Percentiles rank a stretch among this genome's conserved stretches.
Conservation (phyloP, 2,113 vertebrate species). For the Steatornis caripensis region DNA sequence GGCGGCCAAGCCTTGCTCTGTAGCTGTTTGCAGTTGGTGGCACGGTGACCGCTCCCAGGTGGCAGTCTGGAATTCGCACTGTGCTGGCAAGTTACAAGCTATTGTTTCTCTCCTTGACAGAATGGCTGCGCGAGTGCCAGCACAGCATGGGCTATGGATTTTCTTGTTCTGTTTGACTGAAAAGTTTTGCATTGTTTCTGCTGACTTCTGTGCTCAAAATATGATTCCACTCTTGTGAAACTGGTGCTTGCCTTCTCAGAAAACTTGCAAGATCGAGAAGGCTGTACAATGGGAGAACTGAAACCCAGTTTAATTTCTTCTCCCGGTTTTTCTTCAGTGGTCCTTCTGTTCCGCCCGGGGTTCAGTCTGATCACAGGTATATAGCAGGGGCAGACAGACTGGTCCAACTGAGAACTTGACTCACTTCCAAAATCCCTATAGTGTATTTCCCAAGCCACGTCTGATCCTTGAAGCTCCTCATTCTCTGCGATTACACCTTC, state of each 20-base stretch:
- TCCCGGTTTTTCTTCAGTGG: neutral
- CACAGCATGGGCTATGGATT: neutral
- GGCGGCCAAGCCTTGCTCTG: neutral
- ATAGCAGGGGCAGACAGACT: neutral
- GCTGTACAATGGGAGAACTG: neutral
- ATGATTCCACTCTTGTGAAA: neutral
- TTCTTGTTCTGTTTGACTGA: neutral
- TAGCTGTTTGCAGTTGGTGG: neutral
- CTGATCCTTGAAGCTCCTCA: neutral
- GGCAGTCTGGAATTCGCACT: neutral
- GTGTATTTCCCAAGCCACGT: neutral
- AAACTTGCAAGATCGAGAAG: neutral
- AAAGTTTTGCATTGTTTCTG: neutral
- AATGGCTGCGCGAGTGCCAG: neutral
- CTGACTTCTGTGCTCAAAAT: neutral
- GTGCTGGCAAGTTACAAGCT: neutral
- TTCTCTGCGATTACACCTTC: neutral
- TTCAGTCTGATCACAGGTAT: neutral
- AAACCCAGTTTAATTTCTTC: neutral
- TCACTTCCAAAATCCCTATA: neutral
- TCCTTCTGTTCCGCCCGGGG: neutral
- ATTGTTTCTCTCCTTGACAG: conserved; percentile 8
- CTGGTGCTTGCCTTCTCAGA: neutral
- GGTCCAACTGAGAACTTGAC: neutral
- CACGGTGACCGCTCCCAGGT: neutral